These are phyloP conservation scores for Magallana nippona DNA, from an alignment of 2,888 invertebrate species.

Conservation along the genomic window DNA sequence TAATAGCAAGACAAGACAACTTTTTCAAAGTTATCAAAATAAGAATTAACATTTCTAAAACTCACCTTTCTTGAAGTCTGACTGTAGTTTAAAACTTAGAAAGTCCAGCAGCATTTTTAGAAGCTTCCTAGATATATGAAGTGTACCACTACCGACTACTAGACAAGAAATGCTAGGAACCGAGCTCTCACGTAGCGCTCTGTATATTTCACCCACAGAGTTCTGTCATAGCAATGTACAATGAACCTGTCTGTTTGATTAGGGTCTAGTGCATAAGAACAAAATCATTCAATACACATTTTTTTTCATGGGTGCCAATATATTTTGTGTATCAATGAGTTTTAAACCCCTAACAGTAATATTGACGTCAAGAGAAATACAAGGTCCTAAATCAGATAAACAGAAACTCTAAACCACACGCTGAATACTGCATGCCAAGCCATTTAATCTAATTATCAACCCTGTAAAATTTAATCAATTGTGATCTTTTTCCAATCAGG, in stretches of 20 bases:
- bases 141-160: not conserved
- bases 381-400: not conserved
- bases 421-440: not conserved
- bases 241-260: slow-evolving; percentile 4
- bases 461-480: not conserved
- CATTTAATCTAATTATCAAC: not conserved
- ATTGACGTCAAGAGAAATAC: not conserved
- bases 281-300: slow-evolving; percentile 22
- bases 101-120: slow-evolving; percentile 1
- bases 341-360: not conserved
- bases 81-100: not conserved
- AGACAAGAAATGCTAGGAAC: not conserved
- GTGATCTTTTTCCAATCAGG: not conserved
- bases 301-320: slow-evolving; percentile 1
- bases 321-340: not conserved
- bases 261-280: slow-evolving; percentile 12
- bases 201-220: not conserved
- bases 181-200: not conserved
- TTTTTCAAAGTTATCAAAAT: not conserved
- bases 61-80: slow-evolving; percentile 2
- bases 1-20: not conserved
- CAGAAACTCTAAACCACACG: not conserved
- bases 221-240: slow-evolving; percentile 23
- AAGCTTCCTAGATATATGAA: not conserved
- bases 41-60: not conserved